Evolutionary conservation across 1,140 invertebrate species (phyloP), one percentile per base, ranked within the genome.

Genomic region (Nebria ingens): DNA sequence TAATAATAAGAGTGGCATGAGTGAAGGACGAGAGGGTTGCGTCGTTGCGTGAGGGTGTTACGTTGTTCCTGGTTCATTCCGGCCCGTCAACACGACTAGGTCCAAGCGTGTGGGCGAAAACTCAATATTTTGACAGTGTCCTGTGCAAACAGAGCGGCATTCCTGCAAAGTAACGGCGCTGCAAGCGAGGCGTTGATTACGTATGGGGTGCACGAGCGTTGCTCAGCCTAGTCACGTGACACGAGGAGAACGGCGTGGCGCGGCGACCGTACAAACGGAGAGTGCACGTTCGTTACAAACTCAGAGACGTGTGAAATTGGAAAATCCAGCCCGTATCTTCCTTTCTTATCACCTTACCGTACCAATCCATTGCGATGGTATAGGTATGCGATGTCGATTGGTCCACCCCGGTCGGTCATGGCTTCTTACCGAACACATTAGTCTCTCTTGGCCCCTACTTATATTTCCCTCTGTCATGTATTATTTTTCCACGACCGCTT

Each of bases 51-150:
- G 25, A 6, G 25, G 6, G 25, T 34, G 25, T 34, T 34, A 9
- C 25, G n/a, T 34, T 34, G 6, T n/a, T 34, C 25, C 6, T n/a
- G 6, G 25, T 34, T n/a, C 25, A 9, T n/a, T n/a, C n/a, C 6
- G n/a, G 25, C 25, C 25, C 25, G 25, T 34, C 25, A 34, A 34
- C 25, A 34, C n/a, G 25, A n/a, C 25, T n/a, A n/a, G 40, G 9
- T 17, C 6, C 6, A 45, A 12, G 40, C 40, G 40, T 17, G 25
- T 13, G 25, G 17, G 25, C 40, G 40, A 45, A 45, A 45, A 45
- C 40, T 45, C 40, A 45, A 45, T 45, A 45, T 45, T 45, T 45
- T 45, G 40, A 45, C 40, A 45, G 40, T 45, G 40, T 45, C 40
- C 40, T 45, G 40, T 45, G 3, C 15, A 45, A 45, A 45, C 40